Percentiles rank a stretch among this genome's conserved stretches.
Evolutionary conservation across 2,888 invertebrate species (phyloP).

Genomic region (Agrotis ipsilon): DNA sequence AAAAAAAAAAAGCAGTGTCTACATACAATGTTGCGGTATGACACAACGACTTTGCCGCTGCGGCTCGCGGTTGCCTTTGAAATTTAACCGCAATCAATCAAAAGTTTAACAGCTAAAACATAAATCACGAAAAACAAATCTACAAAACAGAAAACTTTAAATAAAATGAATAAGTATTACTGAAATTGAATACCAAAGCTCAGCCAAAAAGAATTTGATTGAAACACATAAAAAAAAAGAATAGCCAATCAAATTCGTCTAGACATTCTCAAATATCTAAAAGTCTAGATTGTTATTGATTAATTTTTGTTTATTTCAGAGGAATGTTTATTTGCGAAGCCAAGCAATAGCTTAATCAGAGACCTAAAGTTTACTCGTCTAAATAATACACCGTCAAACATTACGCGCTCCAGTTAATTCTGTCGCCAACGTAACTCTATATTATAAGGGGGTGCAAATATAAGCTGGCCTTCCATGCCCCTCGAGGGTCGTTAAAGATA

Average conservation of each 20-base stretch:
- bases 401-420: slow-evolving; percentile 80
- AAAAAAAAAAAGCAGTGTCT: too few relatives aligned
- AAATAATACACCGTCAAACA: slow-evolving; percentile 82
- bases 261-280: slow-evolving; percentile 53
- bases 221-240: slow-evolving; percentile 50
- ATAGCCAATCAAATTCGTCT: slow-evolving; percentile 57
- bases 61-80: background rate
- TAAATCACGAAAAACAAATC: slow-evolving; percentile 3
- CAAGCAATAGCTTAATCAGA: slow-evolving; percentile 80
- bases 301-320: slow-evolving; percentile 56
- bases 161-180: slow-evolving; percentile 40
- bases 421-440: slow-evolving; percentile 74
- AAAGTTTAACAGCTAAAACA: background rate
- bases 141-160: slow-evolving; percentile 13
- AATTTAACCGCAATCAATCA: background rate
- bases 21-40: background rate
- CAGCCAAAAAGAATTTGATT: slow-evolving; percentile 46
- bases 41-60: background rate
- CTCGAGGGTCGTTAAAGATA: slow-evolving; percentile 23
- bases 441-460: slow-evolving; percentile 69
- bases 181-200: slow-evolving; percentile 38
- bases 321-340: slow-evolving; percentile 55
- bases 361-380: slow-evolving; percentile 77
- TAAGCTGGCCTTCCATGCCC: slow-evolving; percentile 69
- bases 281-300: slow-evolving; percentile 45